These are phyloP conservation scores for Eueides isabella DNA, from an alignment of 1,140 invertebrate genomes.

Conservation along the genomic window DNA sequence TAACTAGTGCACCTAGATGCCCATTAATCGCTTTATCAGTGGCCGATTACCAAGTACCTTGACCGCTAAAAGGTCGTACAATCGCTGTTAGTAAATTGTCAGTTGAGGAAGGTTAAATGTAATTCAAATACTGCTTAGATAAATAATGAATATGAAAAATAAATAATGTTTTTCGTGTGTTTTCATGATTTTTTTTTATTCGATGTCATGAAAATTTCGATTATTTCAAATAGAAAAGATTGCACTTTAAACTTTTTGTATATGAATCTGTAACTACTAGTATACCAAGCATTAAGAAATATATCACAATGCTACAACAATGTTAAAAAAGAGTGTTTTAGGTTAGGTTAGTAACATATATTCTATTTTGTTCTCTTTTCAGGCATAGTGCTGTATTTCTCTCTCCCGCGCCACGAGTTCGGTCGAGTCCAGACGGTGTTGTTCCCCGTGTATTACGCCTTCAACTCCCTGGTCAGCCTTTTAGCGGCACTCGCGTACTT, in stretches of 20 bases:
- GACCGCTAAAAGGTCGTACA: neutral
- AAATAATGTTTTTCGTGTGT: no score
- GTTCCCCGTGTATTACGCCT: slow-evolving; percentile 92
- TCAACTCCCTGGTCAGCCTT: slow-evolving; percentile 89
- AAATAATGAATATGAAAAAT: neutral
- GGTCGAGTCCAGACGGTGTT: slow-evolving; percentile 91
- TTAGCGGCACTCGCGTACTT: slow-evolving; percentile 86
- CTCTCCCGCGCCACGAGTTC: slow-evolving; percentile 90
- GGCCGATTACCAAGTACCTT: neutral
- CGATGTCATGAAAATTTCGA: no score
- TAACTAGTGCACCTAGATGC: neutral
- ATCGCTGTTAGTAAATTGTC: neutral
- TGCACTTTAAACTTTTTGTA: no score
- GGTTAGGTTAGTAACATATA: no score
- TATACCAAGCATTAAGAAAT: no score
- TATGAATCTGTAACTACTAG: no score
- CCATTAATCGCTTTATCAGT: neutral
- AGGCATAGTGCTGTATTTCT: slow-evolving; percentile 92
- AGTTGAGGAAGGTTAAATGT: neutral
- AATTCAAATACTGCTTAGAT: neutral
- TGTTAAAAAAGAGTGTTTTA: no score
- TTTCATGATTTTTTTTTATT: no score
- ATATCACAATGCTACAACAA: no score
- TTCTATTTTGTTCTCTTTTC: slow-evolving; percentile 48
- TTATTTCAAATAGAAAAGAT: no score